Evolutionary conservation across 2,113 vertebrate genomes (phyloP).

Genomic region (Ictidomys tridecemlineatus): DNA sequence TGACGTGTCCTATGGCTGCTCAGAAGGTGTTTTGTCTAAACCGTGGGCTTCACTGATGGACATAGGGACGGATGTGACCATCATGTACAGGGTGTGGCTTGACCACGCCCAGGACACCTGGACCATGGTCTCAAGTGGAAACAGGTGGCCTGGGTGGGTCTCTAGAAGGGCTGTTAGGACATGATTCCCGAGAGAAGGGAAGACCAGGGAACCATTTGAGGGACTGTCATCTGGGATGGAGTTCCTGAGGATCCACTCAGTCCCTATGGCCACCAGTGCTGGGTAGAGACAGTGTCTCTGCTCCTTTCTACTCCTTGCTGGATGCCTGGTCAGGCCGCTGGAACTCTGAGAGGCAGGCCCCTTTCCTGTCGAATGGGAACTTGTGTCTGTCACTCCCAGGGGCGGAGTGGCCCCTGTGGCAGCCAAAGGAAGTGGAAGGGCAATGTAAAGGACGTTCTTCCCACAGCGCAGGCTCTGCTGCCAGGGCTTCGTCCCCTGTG

Average conservation of each 20-base stretch:
- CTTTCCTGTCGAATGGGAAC: background rate
- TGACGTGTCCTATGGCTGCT: background rate
- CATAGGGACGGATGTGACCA: background rate
- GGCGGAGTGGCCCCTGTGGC: background rate
- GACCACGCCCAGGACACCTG: background rate
- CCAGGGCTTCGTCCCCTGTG: too few relatives aligned
- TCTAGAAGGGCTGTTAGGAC: background rate
- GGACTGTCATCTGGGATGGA: rapidly evolving
- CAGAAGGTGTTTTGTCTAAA: background rate
- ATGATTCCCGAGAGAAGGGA: background rate
- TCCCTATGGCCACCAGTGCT: rapidly evolving
- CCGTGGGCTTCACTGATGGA: background rate
- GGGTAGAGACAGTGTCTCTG: background rate
- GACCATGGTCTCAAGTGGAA: background rate
- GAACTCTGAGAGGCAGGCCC: background rate
- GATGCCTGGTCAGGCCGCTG: background rate
- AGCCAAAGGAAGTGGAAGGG: rapidly evolving
- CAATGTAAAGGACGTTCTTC: too few relatives aligned
- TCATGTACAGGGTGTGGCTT: background rate
- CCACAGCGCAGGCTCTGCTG: rapidly evolving
- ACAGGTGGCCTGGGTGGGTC: background rate
- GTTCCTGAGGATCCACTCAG: rapidly evolving
- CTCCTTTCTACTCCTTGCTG: too few relatives aligned
- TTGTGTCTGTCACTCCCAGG: too few relatives aligned
- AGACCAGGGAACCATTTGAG: rapidly evolving